These are phyloP conservation scores for Hypomecis atomaria DNA, from an alignment of 2,888 invertebrate genomes.

Conservation along the genomic window DNA sequence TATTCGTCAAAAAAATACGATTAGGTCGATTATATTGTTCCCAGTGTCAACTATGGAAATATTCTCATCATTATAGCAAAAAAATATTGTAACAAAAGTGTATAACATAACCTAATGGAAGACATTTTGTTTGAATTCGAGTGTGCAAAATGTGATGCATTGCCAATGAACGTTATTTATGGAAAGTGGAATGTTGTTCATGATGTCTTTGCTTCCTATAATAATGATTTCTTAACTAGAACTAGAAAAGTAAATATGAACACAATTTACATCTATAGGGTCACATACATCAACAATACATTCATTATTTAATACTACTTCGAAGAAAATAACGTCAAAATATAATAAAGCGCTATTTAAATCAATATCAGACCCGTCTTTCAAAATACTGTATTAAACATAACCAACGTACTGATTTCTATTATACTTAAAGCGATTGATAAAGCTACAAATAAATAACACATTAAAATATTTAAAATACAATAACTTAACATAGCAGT, in stretches of 20 bases:
- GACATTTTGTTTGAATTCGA: slow-evolving; percentile 72
- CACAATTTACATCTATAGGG: slow-evolving; percentile 44
- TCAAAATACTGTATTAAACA: slow-evolving; percentile 68
- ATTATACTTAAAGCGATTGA: slow-evolving; percentile 74
- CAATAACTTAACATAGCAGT: slow-evolving; percentile 83
- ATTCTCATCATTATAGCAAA: slow-evolving; percentile 43
- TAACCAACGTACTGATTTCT: slow-evolving; percentile 64
- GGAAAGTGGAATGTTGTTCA: slow-evolving; percentile 66
- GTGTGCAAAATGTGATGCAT: slow-evolving; percentile 49
- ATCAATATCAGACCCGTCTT: slow-evolving; percentile 69
- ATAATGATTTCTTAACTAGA: slow-evolving; percentile 42
- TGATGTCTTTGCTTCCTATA: slow-evolving; percentile 31
- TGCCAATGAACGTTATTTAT: slow-evolving; percentile 47
- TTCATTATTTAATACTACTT: slow-evolving; percentile 54
- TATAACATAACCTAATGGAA: slow-evolving; percentile 79
- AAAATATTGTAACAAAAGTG: slow-evolving; percentile 46
- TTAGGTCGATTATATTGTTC: slow-evolving; percentile 76
- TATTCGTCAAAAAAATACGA: slow-evolving; percentile 65
- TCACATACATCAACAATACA: slow-evolving; percentile 48
- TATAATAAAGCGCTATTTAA: slow-evolving; percentile 62
- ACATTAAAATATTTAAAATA: slow-evolving; percentile 83
- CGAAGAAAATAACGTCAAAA: slow-evolving; percentile 59
- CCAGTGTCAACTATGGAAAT: slow-evolving; percentile 59
- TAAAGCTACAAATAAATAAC: slow-evolving; percentile 85
- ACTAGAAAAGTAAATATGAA: slow-evolving; percentile 27